Base-by-base conservation (phyloP, 2,888 invertebrate species). In the Dione vanillae region DNA sequence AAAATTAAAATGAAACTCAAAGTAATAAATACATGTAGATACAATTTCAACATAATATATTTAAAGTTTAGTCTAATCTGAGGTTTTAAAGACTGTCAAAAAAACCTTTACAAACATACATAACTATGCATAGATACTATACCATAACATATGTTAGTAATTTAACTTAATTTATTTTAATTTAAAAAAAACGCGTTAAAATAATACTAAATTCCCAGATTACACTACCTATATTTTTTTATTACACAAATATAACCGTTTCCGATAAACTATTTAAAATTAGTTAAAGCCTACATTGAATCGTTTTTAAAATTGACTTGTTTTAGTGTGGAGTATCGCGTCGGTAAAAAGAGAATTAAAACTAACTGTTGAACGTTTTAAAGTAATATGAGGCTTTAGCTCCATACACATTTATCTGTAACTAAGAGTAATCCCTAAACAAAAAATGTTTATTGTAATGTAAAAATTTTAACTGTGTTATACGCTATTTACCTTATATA, bases 211-310 rank as follows among this genome's bases (percentile, higher is more conserved):
- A 27, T 3, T 3, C 27, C 2, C 27, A 27, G 2, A 27, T 27
- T 5, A 27, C 27, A 27, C 27, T 27, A 27, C n/a, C n/a, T n/a
- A 27, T 5, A 27, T 27, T 27, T 27, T 27, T 27, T 27, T 27
- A 27, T 27, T 27, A 27, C 27, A 5, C 5, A 27, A 27, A 27
- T 27, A 27, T 27, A 27, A 27, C 27, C 5, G 5, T 27, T 27
- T 27, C 5, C 27, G 27, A 27, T 27, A 27, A 27, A 10, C 20
- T 52, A 27, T 20, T 52, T 27, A 12, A 14, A 14, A 16, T 12
- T 19, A 11, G 7, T 41, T 20, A 14, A 20, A 59, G 19, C 84
- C 82, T 83, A 85, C 2, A 37, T 49, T 19, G 16, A 14, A 19
- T 16, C 11, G 9, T 49, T n/a, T 61, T 61, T 61, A 52, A 35